phyloP scores from a whole-genome alignment of 2,888 invertebrate genomes.

The Tenthredo mesomela region DNA sequence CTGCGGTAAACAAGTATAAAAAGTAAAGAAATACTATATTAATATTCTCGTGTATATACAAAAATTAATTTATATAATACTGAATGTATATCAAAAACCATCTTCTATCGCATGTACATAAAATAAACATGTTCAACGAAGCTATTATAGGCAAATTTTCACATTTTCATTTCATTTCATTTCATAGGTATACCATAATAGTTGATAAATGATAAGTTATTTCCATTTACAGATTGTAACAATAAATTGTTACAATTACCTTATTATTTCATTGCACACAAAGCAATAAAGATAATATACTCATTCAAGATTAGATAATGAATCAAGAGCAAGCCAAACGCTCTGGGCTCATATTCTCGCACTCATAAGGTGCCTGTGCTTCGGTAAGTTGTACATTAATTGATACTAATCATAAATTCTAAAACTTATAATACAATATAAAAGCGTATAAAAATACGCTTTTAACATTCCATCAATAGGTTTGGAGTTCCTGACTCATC shows the following conservation, averaged over 20 bases:
- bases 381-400: constrained; percentile 32
- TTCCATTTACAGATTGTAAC: constrained; percentile 35
- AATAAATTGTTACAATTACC: constrained; percentile 4
- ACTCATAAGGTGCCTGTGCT: background rate
- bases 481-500: constrained; percentile 75
- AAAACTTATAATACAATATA: background rate
- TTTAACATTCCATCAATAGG: constrained; percentile 65
- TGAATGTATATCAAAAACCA: constrained; percentile 56
- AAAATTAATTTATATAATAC: constrained; percentile 60
- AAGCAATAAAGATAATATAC: constrained; percentile 35
- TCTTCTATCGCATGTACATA: constrained; percentile 28
- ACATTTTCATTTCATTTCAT: constrained; percentile 26
- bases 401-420: background rate
- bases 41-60: constrained; percentile 54
- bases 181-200: background rate
- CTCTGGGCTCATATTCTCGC: background rate
- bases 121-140: constrained; percentile 43
- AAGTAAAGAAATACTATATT: constrained; percentile 57
- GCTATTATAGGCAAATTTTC: background rate
- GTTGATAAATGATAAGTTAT: background rate
- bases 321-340: background rate
- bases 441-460: background rate
- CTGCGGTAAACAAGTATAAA: constrained; percentile 42
- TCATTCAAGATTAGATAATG: constrained; percentile 44
- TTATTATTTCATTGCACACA: background rate